Evolutionary conservation across 2,113 vertebrate species (phyloP).

Genomic region (Grammomys surdaster): DNA sequence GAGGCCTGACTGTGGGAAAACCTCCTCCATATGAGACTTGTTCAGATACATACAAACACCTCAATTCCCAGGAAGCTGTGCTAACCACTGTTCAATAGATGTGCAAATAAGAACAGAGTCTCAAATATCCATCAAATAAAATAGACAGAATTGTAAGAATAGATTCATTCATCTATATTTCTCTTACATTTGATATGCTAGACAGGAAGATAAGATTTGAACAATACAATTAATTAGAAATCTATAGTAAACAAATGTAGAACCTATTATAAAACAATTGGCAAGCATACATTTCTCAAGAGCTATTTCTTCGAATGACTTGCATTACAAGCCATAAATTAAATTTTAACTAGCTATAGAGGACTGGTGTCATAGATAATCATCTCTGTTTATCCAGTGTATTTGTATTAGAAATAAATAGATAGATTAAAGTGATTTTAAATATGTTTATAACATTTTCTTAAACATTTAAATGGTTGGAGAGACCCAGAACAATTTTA

Average conservation of each 20-base stretch:
- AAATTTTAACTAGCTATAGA: background rate
- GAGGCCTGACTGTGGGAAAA: background rate
- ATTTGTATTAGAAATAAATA: constrained; percentile 23
- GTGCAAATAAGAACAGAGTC: background rate
- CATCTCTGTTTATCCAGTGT: background rate
- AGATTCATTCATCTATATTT: background rate
- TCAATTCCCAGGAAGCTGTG: background rate
- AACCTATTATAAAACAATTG: background rate
- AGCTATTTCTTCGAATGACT: background rate
- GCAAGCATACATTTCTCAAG: background rate
- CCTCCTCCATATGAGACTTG: too few relatives aligned
- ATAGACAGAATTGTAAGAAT: background rate
- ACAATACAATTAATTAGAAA: background rate
- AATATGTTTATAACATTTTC: background rate
- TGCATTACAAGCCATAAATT: background rate
- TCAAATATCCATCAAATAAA: background rate
- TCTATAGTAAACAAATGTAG: background rate
- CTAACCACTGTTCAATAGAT: background rate
- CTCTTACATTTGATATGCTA: background rate
- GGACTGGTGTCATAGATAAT: background rate
- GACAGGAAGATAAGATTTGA: background rate
- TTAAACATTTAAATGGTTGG: background rate
- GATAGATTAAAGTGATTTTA: background rate
- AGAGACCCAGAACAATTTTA: background rate
- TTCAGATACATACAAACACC: background rate